These are phyloP conservation scores for Verasper variegatus DNA, from an alignment of 2,113 vertebrate species.

Conservation along the genomic window DNA sequence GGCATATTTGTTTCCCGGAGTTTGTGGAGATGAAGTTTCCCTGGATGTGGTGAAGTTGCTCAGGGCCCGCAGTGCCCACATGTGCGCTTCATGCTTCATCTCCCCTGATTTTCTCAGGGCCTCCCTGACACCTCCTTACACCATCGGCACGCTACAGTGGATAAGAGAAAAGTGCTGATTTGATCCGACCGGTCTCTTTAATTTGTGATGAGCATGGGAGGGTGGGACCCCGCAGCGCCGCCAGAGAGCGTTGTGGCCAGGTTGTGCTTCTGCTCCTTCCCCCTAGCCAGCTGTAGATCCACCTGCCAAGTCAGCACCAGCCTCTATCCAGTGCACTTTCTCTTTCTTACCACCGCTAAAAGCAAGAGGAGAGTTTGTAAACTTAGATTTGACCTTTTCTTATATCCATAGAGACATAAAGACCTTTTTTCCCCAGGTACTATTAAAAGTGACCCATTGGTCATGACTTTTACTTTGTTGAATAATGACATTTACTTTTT, in stretches of 20 bases:
- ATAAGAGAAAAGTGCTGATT: constrained; percentile 68
- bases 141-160: constrained; percentile 56
- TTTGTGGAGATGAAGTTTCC: too few species aligned
- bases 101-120: constrained; percentile 52
- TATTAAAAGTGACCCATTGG: constrained; percentile 5
- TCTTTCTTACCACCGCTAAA: not conserved
- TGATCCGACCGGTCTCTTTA: constrained; percentile 63
- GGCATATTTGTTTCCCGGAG: too few species aligned
- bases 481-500: not conserved
- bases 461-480: not conserved
- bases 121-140: constrained; percentile 34
- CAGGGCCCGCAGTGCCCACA: constrained; percentile 29
- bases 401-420: not conserved
- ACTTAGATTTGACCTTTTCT: constrained; percentile 7
- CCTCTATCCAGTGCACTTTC: constrained; percentile 17
- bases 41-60: constrained; percentile 31
- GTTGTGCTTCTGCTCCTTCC: constrained; percentile 42
- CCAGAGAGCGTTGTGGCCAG: constrained; percentile 56
- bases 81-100: constrained; percentile 63
- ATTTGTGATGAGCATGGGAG: constrained; percentile 74
- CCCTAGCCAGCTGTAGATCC: constrained; percentile 61
- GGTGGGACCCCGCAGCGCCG: constrained; percentile 41
- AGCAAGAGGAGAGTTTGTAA: constrained; percentile 19
- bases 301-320: constrained; percentile 62
- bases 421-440: not conserved